Evolutionary conservation across 2,113 vertebrate species (phyloP), one percentile per base, ranked within the genome.

Genomic region (Scophthalmus maximus): DNA sequence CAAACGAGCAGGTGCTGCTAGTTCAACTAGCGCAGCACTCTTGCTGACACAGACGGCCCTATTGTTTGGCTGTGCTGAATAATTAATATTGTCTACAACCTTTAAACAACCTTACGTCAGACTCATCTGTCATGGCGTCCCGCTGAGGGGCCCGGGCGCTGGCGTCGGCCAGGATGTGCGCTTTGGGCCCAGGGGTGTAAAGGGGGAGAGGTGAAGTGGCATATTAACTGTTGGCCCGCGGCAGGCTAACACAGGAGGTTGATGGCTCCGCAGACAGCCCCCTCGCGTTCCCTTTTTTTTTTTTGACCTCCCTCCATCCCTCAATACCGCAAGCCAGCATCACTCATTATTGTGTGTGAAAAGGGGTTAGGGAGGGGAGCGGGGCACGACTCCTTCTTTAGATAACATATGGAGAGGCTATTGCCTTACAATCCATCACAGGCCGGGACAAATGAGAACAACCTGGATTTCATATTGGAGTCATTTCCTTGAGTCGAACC

Each of bases 81-180:
- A 91, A 91, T 92, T 90, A 92, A 93, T 90, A 86, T 79, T 58
- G 78, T 83, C 89, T 82, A 85, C 92, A 92, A 92, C 91, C 91
- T 93, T 93, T 93, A 90, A 91, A 92, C 91, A 93, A 91, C 88
- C 93, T 84, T 82, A 86, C 68, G 57, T 88, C 85, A 84, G 83
- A 84, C 87, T 92, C 92, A 92, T 91, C 88, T 83, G 88, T 93
- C 90, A 93, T 78, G 82, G 82, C 77, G 50, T 64, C 83, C 85
- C 74, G 51, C 74, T 79, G 76, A 74, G 88, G 77, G 56, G 70
- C 63, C 72, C 25, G 46, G 81, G 78, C 68, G 64, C 83, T 73
- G 58, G 81, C 76, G 51, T 74, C 57, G 29, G 78, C 83, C 67
- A 61, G 38, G 79, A 84, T 84, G 81, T 72, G 71, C 47, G 67